Evolutionary conservation across 1,140 invertebrate species (phyloP), one percentile per base, ranked within the genome.

Genomic region (Phocides pigmalion): DNA sequence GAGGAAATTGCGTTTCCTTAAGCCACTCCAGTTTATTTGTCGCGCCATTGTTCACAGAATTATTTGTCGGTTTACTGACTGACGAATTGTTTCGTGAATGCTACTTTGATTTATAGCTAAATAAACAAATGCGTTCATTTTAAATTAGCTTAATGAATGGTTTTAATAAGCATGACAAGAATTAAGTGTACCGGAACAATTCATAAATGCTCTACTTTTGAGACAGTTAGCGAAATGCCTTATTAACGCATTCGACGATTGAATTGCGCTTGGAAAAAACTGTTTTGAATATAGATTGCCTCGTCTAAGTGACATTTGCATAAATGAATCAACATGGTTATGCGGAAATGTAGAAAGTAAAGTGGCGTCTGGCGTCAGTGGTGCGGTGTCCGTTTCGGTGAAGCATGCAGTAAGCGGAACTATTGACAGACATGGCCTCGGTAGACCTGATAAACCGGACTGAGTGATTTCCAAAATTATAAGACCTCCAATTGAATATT

Each of bases 1-100:
- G 73, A 87, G 85, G 88, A 87, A 90, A 90, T 89, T 89, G 84
- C 73, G 81, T 89, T 88, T 90, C 84, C 85, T 84, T 82, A 71
- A 85, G 76, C 81, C 71, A 80, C 79, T 84, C 28, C 68, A 72
- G 70, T 88, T 85, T 83, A 87, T 90, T 90, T 89, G 84, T 76
- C 74, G 77, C 74, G 79, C 63, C 56, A 78, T 47, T 84, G 76
- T 74, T 67, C 47, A 78, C 66, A 70, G 72, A 65, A 59, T 67
- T 64, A 50, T 63, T 58, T 68, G 44, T 15, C 54, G 37, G 49
- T 66, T 65, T 28, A 25, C 35, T 39, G 42, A 49, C 42, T 39
- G 61, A 39, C 58, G 47, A 32, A 19, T 35, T 62, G 56, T 64
- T 62, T 66, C 68, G 49, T 54, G 28, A 56, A 63, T 62, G 25